phyloP scores from a whole-genome alignment of 1,140 invertebrate genomes.

The Drosophila nebulosa region DNA sequence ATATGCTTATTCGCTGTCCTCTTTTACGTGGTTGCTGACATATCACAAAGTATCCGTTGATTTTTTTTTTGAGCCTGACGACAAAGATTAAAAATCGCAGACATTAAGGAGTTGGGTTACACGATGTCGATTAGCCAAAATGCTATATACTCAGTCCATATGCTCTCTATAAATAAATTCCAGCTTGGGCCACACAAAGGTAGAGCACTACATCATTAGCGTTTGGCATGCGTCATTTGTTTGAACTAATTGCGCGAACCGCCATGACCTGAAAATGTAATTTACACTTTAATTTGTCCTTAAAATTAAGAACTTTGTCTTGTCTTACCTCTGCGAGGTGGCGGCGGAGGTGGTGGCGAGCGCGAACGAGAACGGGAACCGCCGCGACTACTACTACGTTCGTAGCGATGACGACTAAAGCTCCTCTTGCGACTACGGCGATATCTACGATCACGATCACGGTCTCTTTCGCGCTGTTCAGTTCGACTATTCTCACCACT shows the following conservation, averaged over 20 bases:
- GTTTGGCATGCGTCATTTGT: background rate
- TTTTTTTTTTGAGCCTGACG: background rate
- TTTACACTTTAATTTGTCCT: too few species aligned
- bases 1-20: constrained; percentile 31
- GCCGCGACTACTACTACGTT: constrained; percentile 36
- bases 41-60: constrained; percentile 58
- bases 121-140: background rate
- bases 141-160: constrained; percentile 4
- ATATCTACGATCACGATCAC: constrained; percentile 16
- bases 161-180: background rate
- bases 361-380: constrained; percentile 53
- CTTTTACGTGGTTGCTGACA: constrained; percentile 39
- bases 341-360: background rate
- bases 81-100: background rate
- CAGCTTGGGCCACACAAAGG: background rate
- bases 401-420: constrained; percentile 29
- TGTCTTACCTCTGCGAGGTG: constrained; percentile 40
- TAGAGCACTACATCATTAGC: constrained; percentile 15
- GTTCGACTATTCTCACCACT: constrained; percentile 3
- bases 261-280: constrained; percentile 10
- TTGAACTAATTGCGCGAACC: constrained; percentile 43
- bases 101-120: background rate
- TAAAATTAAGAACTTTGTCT: background rate
- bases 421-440: constrained; percentile 27
- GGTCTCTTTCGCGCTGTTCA: constrained; percentile 10